Evolutionary conservation across 2,113 vertebrate species (phyloP).

Genomic region (Peromyscus maniculatus): DNA sequence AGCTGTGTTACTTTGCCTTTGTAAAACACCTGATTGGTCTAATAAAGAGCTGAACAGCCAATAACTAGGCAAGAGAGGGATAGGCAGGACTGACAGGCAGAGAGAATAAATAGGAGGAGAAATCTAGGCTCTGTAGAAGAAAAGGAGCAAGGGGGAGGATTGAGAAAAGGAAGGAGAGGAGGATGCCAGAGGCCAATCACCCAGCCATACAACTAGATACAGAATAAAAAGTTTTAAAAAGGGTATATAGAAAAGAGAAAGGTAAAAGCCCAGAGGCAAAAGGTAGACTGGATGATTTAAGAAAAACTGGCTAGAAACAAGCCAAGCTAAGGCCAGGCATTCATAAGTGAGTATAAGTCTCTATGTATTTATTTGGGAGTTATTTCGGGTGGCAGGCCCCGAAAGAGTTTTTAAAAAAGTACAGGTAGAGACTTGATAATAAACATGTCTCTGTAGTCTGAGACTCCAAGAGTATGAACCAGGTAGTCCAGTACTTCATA

Average conservation of each 20-base stretch:
- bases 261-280: background rate
- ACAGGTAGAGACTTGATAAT: background rate
- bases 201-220: background rate
- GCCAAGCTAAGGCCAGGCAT: background rate
- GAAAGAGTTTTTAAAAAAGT: no score
- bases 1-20: no score
- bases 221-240: background rate
- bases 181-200: background rate
- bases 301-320: background rate
- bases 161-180: background rate
- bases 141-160: no score
- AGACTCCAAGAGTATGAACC: background rate
- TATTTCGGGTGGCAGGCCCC: no score
- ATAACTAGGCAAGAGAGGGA: background rate
- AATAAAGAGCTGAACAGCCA: no score
- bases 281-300: background rate
- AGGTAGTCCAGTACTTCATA: accelerated
- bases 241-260: background rate
- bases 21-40: no score
- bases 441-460: background rate
- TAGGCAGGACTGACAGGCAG: background rate
- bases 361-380: no score
- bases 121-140: no score
- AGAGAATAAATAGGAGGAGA: background rate
- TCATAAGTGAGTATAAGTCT: no score